phyloP scores from a whole-genome alignment of 2,888 invertebrate genomes.

The Melangyna quadrimaculata region DNA sequence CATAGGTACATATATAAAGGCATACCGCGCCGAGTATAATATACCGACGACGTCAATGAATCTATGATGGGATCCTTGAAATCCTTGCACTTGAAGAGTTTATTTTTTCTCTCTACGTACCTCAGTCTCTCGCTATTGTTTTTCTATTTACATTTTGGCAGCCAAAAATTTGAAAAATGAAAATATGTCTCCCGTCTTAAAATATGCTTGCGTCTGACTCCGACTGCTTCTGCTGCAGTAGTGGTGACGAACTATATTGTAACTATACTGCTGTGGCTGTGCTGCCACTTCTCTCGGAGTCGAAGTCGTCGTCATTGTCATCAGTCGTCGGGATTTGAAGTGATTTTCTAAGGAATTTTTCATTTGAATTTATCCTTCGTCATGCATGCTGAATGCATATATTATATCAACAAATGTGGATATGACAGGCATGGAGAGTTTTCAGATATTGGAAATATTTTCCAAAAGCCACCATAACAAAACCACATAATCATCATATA shows the following conservation, averaged over 20 bases:
- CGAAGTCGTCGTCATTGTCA: slow-evolving; percentile 1
- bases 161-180: slow-evolving; percentile 44
- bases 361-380: slow-evolving; percentile 67
- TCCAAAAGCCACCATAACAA: slow-evolving; percentile 24
- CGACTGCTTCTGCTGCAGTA: not conserved
- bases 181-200: slow-evolving; percentile 25
- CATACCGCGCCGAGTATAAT: slow-evolving; percentile 23
- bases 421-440: slow-evolving; percentile 63
- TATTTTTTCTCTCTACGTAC: not conserved
- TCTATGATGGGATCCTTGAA: slow-evolving; percentile 50
- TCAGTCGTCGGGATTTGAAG: slow-evolving; percentile 50
- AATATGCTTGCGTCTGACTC: not conserved
- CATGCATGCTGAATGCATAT: slow-evolving; percentile 69
- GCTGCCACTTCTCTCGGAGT: not conserved
- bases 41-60: slow-evolving; percentile 18
- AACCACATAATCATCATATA: not conserved
- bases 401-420: slow-evolving; percentile 67
- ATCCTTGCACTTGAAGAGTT: slow-evolving; percentile 51
- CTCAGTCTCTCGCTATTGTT: not conserved
- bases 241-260: slow-evolving; percentile 24
- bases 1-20: not conserved
- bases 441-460: slow-evolving; percentile 68
- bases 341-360: slow-evolving; percentile 70
- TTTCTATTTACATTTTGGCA: slow-evolving; percentile 63
- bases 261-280: not conserved